phyloP scores from a whole-genome alignment of 2,888 invertebrate species.

The Dryadula phaetusa region DNA sequence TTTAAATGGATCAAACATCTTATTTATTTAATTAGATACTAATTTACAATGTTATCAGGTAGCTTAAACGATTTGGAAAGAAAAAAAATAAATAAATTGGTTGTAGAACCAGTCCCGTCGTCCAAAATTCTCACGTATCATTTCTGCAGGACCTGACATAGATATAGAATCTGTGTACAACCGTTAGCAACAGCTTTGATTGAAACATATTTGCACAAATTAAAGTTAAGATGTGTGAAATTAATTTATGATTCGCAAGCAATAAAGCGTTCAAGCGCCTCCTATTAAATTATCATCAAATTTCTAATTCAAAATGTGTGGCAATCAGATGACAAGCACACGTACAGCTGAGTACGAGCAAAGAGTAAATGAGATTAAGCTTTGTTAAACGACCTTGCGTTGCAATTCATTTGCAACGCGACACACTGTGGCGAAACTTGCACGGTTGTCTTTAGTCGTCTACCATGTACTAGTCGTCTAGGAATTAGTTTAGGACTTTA shows the following conservation, averaged over 20 bases:
- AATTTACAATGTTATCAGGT: neutral
- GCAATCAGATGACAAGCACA: constrained; percentile 61
- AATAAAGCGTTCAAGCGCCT: constrained; percentile 55
- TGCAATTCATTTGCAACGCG: constrained; percentile 74
- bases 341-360: constrained; percentile 42
- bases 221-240: constrained; percentile 48
- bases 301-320: constrained; percentile 60
- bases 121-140: constrained; percentile 7
- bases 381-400: constrained; percentile 79
- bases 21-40: neutral
- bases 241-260: constrained; percentile 58
- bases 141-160: neutral
- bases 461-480: constrained; percentile 53
- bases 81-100: neutral
- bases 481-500: neutral
- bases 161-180: constrained; percentile 2
- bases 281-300: constrained; percentile 67
- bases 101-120: neutral
- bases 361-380: constrained; percentile 75
- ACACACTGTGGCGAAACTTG: constrained; percentile 68
- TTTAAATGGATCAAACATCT: neutral
- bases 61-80: too few relatives aligned
- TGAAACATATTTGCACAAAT: constrained; percentile 42
- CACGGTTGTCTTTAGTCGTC: constrained; percentile 43
- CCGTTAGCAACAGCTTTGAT: constrained; percentile 27